Evolutionary conservation across 1,140 invertebrate species (phyloP).

Genomic region (Formica selysi): DNA sequence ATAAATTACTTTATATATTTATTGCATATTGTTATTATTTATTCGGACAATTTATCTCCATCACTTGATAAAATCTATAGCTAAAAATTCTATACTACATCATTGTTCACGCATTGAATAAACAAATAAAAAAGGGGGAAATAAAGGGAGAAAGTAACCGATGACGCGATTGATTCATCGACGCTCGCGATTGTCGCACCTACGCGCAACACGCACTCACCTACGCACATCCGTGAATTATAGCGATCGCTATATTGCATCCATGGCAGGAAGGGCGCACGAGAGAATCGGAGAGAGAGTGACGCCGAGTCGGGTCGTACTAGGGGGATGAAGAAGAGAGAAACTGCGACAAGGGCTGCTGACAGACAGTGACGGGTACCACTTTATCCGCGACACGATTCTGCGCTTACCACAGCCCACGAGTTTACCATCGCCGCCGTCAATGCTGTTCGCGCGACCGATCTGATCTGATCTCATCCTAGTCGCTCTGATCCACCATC

Average conservation of each 20-base stretch:
- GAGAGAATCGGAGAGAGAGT: constrained; percentile 34
- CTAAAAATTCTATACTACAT: not conserved
- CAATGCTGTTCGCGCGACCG: constrained; percentile 72
- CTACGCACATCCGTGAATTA: constrained; percentile 66
- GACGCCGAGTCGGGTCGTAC: constrained; percentile 36
- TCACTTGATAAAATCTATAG: not conserved
- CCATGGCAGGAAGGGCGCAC: not conserved
- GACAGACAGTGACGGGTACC: constrained; percentile 84
- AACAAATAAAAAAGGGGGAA: not conserved
- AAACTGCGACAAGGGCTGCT: constrained; percentile 78
- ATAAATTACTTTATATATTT: constrained; percentile 11
- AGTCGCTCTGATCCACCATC: constrained; percentile 73
- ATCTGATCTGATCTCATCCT: constrained; percentile 82
- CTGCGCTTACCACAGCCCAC: constrained; percentile 84
- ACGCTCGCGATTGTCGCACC: constrained; percentile 37
- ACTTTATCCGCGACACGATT: constrained; percentile 85
- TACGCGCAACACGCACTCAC: constrained; percentile 19
- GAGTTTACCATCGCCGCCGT: constrained; percentile 78
- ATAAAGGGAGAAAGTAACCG: not conserved
- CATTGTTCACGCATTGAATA: constrained; percentile 3
- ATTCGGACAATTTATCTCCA: not conserved
- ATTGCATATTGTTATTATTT: not conserved
- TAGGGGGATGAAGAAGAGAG: constrained; percentile 76
- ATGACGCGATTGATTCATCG: constrained; percentile 54
- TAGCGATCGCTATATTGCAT: constrained; percentile 42